phyloP scores from a whole-genome alignment of 2,113 vertebrate genomes.

The Lepus timidus region DNA sequence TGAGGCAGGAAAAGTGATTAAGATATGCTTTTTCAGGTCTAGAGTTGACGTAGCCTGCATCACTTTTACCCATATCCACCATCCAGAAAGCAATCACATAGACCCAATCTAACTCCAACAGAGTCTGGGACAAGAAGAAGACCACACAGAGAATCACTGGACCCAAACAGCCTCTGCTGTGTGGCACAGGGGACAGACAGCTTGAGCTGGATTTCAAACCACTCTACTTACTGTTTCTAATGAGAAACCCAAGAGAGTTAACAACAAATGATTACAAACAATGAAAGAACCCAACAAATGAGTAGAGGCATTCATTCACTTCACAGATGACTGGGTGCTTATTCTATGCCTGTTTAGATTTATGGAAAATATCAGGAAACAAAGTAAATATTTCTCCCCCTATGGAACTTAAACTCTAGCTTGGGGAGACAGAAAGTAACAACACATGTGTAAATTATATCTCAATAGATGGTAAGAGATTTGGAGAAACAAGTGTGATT shows the following conservation, averaged over 20 bases:
- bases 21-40: neutral
- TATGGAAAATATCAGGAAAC: neutral
- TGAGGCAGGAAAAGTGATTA: neutral
- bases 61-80: neutral
- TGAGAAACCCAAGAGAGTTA: conserved; percentile 14
- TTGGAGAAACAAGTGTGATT: neutral
- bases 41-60: neutral
- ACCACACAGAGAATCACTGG: neutral
- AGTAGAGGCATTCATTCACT: neutral
- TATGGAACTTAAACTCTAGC: neutral
- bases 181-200: neutral
- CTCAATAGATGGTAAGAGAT: neutral
- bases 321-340: neutral
- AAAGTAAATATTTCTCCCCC: neutral
- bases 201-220: neutral
- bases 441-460: neutral
- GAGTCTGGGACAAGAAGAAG: neutral
- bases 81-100: neutral
- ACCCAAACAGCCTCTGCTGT: neutral
- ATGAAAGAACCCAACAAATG: neutral
- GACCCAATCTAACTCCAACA: neutral
- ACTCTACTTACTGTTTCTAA: neutral
- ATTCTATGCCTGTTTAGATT: neutral
- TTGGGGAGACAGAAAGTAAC: neutral
- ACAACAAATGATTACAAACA: neutral